Base-by-base conservation (phyloP, 2,888 invertebrate species). In the Holacanthella duospinosa region DNA sequence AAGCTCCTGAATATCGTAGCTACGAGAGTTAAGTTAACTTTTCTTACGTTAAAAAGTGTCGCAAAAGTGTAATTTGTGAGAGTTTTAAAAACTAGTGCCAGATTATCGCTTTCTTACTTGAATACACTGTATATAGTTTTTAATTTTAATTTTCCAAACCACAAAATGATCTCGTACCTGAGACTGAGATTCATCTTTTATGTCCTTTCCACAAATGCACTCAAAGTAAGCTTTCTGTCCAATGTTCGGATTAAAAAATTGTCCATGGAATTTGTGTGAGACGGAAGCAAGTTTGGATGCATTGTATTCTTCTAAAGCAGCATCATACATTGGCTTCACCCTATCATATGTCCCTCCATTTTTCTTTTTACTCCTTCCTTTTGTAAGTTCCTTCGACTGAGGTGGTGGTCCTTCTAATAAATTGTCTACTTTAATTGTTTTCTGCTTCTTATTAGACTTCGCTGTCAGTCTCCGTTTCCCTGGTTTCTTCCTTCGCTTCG, bases 131-230 rank as follows among this genome's bases (percentile, higher is more conserved):
- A n/a, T n/a, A n/a, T n/a, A n/a, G n/a, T n/a, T n/a, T n/a, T n/a
- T n/a, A n/a, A n/a, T n/a, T n/a, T n/a, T n/a, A n/a, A n/a, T n/a
- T n/a, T n/a, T n/a, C n/a, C n/a, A n/a, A n/a, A n/a, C n/a, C n/a
- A n/a, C n/a, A n/a, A n/a, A n/a, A n/a, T n/a, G n/a, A n/a, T n/a
- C n/a, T n/a, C n/a, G n/a, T n/a, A n/a, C n/a, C n/a, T n/a, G n/a
- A n/a, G n/a, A 6, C 36, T 36, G 9, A 36, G 36, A 36, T 9
- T 36, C 16, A 36, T 36, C 16, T 36, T 6, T 36, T 16, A 36
- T 4, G 19, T 61, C 65, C 16, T 58, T 68, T 1, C 80, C 79
- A 75, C 80, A 80, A 24, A 78, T 74, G 73, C 80, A 80, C 68
- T 79, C 79, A 74, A 79, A 79, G 36, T 62, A 72, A 9, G 70